Base-by-base conservation (phyloP, 1,140 invertebrate genomes). In the Batillaria attramentaria region DNA sequence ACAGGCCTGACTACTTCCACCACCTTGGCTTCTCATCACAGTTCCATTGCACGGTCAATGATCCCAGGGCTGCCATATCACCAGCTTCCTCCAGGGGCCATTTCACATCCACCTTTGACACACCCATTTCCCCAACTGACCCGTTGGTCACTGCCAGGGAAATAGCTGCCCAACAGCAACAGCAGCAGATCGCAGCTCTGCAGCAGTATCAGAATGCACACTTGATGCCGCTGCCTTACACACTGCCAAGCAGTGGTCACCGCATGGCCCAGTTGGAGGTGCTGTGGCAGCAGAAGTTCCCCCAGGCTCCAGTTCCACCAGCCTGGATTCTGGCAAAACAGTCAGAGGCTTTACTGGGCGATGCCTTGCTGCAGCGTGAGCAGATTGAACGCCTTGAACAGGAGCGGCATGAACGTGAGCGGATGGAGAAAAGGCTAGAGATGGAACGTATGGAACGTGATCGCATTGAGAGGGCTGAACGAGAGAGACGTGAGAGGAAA, bases 281-380 rank as follows among this genome's bases (percentile, higher is more conserved):
- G 50, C 78, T 91, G 41, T 91, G 91, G 90, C 89, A 90, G 82
- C 90, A 90, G 81, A 91, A 91, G 73, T 87, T 89, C 74, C 87
- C 89, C 4, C 83, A 83, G 13, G 84, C 86, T 28, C 85, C 89
- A 8, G 81, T 91, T 18, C 85, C 89, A 24, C 85, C 87, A n/a
- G 85, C 87, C 20, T 91, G 86, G 82, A 79, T 90, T 66, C 80
- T 88, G 16, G 79, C 81, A 16, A 88, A 89, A 57, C 88, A 88
- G 72, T 88, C 88, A 43, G 90, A 90, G 41, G 87, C 84, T 68
- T 81, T 89, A 1, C 35, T 88, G 4, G 62, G 92, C 41, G 90
- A 91, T 43, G 80, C 92, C n/a, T 83, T 92, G 87, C 91, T 84
- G 85, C 90, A 90, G 28, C 33, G 88, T 41, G 88, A 86, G 81